Conservation (phyloP, 2,888 invertebrate genomes). For the Platypus cylindrus region DNA sequence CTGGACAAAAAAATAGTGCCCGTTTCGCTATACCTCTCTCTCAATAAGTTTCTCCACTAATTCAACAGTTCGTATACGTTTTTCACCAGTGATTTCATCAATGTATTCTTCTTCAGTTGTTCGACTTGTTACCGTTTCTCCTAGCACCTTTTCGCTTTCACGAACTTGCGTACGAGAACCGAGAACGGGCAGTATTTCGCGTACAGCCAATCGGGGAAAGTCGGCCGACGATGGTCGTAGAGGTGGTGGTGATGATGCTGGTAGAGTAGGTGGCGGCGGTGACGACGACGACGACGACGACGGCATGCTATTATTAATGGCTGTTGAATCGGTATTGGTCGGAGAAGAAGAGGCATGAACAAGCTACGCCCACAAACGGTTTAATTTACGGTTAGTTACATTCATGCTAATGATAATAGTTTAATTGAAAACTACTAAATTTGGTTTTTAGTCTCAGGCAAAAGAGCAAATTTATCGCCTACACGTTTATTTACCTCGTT, state of each 20-base stretch:
- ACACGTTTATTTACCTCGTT: constrained; percentile 3
- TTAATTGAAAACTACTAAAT: no score
- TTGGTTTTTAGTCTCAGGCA: no score
- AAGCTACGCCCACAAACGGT: constrained; percentile 12
- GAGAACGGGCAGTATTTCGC: constrained; percentile 66
- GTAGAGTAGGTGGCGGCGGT: constrained; percentile 46
- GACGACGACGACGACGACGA: constrained; percentile 26
- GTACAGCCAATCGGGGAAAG: constrained; percentile 77
- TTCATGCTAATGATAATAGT: no score
- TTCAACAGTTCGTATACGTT: constrained; percentile 80
- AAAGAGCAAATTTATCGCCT: no score
- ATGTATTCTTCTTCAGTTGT: constrained; percentile 84
- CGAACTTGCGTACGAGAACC: constrained; percentile 73
- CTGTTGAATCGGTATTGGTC: constrained; percentile 8
- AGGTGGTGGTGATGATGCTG: constrained; percentile 18
- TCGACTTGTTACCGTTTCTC: constrained; percentile 73
- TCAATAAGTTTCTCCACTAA: constrained; percentile 92
- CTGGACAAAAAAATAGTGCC: no score
- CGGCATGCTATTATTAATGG: constrained; percentile 23
- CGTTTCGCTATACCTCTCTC: constrained; percentile 64
- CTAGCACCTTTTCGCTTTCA: constrained; percentile 81
- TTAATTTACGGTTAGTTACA: constrained; percentile 13
- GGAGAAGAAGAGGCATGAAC: no score
- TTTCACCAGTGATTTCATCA: constrained; percentile 75
- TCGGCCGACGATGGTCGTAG: constrained; percentile 51